These are phyloP conservation scores for Rhinoraja longicauda DNA, from an alignment of 2,797 vertebrate species.

Conservation along the genomic window DNA sequence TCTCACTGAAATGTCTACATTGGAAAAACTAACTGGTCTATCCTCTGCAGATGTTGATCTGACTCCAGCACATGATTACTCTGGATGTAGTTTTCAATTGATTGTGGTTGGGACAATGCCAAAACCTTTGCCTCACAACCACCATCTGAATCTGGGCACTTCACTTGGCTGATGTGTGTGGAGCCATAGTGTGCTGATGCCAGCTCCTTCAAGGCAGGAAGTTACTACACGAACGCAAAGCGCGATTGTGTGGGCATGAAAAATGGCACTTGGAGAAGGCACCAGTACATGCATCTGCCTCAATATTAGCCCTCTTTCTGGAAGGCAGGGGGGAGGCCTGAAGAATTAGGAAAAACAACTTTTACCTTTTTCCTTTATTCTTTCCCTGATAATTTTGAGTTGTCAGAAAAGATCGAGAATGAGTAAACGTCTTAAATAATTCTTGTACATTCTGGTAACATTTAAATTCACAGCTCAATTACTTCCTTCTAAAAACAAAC, in stretches of 20 bases:
- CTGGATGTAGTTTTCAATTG: not conserved
- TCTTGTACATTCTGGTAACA: not conserved
- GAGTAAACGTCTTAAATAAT: not conserved
- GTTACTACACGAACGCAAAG: not conserved
- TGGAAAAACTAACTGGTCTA: not conserved
- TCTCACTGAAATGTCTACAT: not conserved
- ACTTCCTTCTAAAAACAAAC: not conserved
- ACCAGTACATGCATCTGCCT: not conserved
- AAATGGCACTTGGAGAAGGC: not conserved
- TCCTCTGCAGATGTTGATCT: not conserved
- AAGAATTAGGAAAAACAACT: not conserved
- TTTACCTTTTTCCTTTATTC: not conserved
- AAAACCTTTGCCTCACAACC: not conserved
- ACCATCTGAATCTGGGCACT: not conserved
- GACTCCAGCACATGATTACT: not conserved
- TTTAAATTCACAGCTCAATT: not conserved
- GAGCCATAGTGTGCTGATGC: not conserved
- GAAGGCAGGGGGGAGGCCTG: not conserved
- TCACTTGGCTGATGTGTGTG: not conserved
- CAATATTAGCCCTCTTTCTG: not conserved
- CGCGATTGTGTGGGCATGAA: not conserved
- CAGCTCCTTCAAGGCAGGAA: not conserved
- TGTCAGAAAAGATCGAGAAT: not conserved
- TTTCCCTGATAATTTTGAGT: not conserved
- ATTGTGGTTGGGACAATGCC: not conserved